Evolutionary conservation across 2,888 invertebrate genomes (phyloP).

Genomic region (Criorhina ranunculi): DNA sequence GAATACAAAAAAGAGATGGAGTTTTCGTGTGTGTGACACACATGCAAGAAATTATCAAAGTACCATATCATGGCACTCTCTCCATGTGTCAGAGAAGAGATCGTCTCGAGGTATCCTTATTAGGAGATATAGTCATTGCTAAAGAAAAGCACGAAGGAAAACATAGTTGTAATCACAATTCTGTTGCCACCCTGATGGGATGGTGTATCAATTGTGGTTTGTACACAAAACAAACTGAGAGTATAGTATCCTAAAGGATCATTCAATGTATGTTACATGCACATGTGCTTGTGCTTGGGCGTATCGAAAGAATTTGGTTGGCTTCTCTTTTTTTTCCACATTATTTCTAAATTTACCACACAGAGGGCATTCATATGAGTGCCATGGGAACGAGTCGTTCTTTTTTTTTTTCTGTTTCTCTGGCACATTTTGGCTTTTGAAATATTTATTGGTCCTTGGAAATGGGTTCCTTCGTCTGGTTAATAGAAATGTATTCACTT

Average conservation of each 20-base stretch:
- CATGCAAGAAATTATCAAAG: conserved; percentile 11
- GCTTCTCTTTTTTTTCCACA: background rate
- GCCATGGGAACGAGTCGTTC: background rate
- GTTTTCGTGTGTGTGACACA: conserved; percentile 19
- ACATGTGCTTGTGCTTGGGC: conserved; percentile 5
- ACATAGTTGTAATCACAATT: conserved; percentile 50
- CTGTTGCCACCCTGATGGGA: conserved; percentile 5
- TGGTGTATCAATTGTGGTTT: conserved; percentile 11
- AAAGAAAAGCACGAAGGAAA: background rate
- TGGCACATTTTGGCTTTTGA: background rate
- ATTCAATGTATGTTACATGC: background rate
- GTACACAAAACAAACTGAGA: background rate
- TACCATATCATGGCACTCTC: conserved; percentile 23
- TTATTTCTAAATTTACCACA: conserved; percentile 18
- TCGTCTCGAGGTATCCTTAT: conserved; percentile 3
- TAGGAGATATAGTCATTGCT: conserved; percentile 16
- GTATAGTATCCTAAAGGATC: conserved; percentile 4
- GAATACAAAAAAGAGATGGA: background rate
- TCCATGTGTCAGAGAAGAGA: conserved; percentile 12
- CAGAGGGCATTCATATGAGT: background rate
- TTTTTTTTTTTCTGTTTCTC: background rate
- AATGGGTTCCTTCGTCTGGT: conserved; percentile 34
- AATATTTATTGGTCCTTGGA: conserved; percentile 49
- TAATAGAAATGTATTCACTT: conserved; percentile 39
- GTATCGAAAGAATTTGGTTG: too few species aligned